Base-by-base conservation (phyloP, 1,140 invertebrate species). In the Zaprionus vittiger region DNA sequence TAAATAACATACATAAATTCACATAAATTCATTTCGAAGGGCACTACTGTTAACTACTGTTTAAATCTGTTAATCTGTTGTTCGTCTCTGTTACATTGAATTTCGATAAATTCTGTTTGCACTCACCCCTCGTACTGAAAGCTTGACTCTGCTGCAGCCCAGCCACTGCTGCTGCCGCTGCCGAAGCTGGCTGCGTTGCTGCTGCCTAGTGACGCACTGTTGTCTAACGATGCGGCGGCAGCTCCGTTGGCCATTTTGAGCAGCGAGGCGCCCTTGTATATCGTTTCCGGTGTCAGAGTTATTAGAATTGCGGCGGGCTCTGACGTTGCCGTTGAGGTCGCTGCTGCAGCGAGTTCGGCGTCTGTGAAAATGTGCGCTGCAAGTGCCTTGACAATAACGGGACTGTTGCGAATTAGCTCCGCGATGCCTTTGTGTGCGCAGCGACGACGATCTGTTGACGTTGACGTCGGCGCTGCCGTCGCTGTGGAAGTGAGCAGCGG, bases 271-370 rank as follows among this genome's bases (percentile, higher is more conserved):
- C 91, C 91, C 80, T 92, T 92, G 87, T 92, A 92, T 79, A 92
- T 91, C 56, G 91, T 92, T 81, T 91, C 91, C 63, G 91, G 91
- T 79, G 91, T 92, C 84, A 92, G 91, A 84, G 91, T 92, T 85
- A 92, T 92, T 92, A 92, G 91, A 86, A 91, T 91, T 60, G 77
- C 47, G 62, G 65, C 63, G 55, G 72, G 17, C 34, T 47, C 28
- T 47, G 66, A 37, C 15, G 47, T n/a, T 4, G 44, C 54, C 37
- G 71, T 47, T n/a, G 31, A 56, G 60, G 6, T 28, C 12, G 20
- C 55, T 28, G 15, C 15, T n/a, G 28, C 20, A 9, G 60, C 60
- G 56, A 81, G 37, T 28, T 81, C 74, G 38, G 75, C 80, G 54
- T 92, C 90, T 54, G 70, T 79, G 63, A 92, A 92, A 47, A 92